phyloP scores from a whole-genome alignment of 2,888 invertebrate species.

The Oegoconia quadripuncta region DNA sequence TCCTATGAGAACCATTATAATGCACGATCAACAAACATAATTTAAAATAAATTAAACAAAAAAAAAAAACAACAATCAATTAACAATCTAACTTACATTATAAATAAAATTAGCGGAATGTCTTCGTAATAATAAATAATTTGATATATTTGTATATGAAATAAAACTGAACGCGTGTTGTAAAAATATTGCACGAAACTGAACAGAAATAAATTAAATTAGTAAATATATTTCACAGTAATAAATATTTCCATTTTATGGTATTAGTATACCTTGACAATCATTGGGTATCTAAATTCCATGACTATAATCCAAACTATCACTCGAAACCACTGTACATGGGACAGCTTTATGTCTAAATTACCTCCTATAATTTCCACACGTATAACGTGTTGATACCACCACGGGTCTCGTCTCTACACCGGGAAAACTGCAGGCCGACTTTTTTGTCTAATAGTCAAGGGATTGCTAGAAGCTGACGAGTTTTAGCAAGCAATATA shows the following conservation, averaged over 20 bases:
- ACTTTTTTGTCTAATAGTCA: too few relatives aligned
- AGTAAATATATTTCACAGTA: slow-evolving; percentile 27
- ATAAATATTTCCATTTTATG: slow-evolving; percentile 38
- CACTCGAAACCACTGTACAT: slow-evolving; percentile 17
- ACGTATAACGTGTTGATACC: too few relatives aligned
- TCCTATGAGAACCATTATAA: slow-evolving; percentile 49
- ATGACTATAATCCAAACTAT: slow-evolving; percentile 23
- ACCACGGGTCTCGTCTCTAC: too few relatives aligned
- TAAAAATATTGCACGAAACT: slow-evolving; percentile 17
- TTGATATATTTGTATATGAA: not conserved
- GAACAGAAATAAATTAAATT: slow-evolving; percentile 13
- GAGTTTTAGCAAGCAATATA: too few relatives aligned
- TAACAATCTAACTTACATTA: slow-evolving; percentile 35
- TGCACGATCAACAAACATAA: slow-evolving; percentile 37
- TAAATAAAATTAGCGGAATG: slow-evolving; percentile 44
- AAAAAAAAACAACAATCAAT: slow-evolving; percentile 35
- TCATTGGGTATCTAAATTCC: slow-evolving; percentile 8
- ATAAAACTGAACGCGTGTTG: slow-evolving; percentile 34
- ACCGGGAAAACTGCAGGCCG: too few relatives aligned
- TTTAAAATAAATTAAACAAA: slow-evolving; percentile 37
- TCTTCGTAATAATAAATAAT: slow-evolving; percentile 29
- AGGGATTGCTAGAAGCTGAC: too few relatives aligned
- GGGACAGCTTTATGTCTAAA: too few relatives aligned
- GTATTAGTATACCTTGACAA: slow-evolving; percentile 27
- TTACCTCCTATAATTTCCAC: too few relatives aligned